Percentiles rank a stretch among this genome's conserved stretches.
Conservation (phyloP, 2,888 invertebrate species). For the Tipula helvola region DNA sequence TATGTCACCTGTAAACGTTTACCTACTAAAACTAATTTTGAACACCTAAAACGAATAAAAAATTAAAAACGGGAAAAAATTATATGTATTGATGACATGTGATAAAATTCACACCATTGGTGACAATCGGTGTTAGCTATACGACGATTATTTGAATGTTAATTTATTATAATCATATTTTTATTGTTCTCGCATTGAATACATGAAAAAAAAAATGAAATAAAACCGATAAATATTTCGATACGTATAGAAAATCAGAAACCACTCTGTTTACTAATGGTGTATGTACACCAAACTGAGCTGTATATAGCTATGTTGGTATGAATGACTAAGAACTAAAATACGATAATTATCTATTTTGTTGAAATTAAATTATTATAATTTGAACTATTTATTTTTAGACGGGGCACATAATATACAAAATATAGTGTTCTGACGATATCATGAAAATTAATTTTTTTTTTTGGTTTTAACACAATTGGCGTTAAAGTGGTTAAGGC, state of each 20-base stretch:
- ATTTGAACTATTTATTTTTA: background rate
- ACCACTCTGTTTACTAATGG: background rate
- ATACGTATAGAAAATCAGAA: background rate
- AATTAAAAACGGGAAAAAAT: background rate
- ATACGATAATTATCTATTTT: background rate
- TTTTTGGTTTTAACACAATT: background rate
- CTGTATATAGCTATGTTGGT: background rate
- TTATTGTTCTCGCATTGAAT: background rate
- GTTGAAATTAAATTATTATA: background rate
- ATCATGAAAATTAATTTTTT: background rate
- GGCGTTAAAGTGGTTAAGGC: background rate
- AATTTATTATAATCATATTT: background rate
- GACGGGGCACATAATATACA: background rate
- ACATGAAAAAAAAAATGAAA: background rate
- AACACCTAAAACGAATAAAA: background rate
- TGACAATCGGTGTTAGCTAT: slow-evolving; percentile 11
- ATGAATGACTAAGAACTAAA: background rate
- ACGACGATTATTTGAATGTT: slow-evolving; percentile 8
- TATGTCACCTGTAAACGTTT: background rate
- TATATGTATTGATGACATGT: slow-evolving; percentile 7
- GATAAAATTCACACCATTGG: slow-evolving; percentile 11
- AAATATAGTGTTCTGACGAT: background rate
- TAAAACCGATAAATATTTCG: background rate
- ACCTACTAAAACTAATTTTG: background rate
- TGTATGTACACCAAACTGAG: background rate